Evolutionary conservation across 1,140 invertebrate species (phyloP).

Genomic region (Tyrophagus putrescentiae): DNA sequence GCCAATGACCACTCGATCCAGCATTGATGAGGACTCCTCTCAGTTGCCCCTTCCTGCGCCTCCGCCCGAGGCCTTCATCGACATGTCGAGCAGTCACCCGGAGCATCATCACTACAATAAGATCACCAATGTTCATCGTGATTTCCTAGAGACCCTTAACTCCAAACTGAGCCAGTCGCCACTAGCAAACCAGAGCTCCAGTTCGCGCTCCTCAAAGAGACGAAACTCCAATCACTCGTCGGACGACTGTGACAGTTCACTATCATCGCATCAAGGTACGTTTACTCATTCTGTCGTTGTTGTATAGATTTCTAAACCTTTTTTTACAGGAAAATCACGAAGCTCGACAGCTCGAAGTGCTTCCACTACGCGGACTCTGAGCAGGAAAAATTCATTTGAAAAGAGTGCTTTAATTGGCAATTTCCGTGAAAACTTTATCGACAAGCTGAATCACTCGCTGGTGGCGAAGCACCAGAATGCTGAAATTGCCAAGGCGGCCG

Average conservation of each 20-base stretch:
- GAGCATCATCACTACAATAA: constrained; percentile 18
- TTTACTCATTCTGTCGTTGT: neutral
- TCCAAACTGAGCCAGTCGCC: constrained; percentile 17
- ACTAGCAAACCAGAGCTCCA: neutral
- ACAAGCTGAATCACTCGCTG: neutral
- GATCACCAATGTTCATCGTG: constrained; percentile 14
- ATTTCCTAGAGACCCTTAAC: constrained; percentile 24
- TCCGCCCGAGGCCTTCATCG: constrained; percentile 19
- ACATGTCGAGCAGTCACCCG: neutral
- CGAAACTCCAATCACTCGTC: constrained; percentile 10
- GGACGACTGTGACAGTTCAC: constrained; percentile 10
- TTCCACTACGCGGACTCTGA: neutral
- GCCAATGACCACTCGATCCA: neutral
- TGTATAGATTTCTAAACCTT: neutral
- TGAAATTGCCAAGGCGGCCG: constrained; percentile 12
- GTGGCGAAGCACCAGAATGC: neutral
- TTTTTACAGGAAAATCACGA: constrained; percentile 12
- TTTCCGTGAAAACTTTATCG: constrained; percentile 17
- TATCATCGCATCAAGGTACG: neutral
- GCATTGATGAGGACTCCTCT: neutral
- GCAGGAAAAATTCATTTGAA: constrained; percentile 8
- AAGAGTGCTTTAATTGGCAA: neutral
- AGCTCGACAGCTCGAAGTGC: neutral
- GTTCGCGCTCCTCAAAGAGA: constrained; percentile 15
- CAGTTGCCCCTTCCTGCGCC: constrained; percentile 19